Percentiles rank a stretch among this genome's conserved stretches.
Conservation (phyloP, 2,797 vertebrate species). For the Lagodon rhomboides region DNA sequence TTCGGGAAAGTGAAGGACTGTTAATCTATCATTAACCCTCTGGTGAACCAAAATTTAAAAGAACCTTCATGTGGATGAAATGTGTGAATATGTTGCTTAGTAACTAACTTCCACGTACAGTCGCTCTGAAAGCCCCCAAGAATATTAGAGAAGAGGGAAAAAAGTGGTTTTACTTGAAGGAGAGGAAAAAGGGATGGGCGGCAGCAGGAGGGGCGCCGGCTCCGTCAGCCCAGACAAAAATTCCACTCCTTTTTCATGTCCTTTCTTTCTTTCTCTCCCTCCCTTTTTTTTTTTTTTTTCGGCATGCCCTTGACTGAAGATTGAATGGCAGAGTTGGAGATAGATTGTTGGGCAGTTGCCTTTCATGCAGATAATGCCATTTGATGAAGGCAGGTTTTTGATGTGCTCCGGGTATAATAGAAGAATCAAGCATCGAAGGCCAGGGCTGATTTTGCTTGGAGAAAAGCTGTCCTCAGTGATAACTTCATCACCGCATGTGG, state of each 20-base stretch:
- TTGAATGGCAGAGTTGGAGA: slow-evolving; percentile 93
- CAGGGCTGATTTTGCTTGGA: slow-evolving; percentile 92
- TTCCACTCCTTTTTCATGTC: slow-evolving; percentile 53
- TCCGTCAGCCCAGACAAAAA: slow-evolving; percentile 53
- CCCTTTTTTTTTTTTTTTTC: slow-evolving; percentile 70
- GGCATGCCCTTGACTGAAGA: slow-evolving; percentile 90
- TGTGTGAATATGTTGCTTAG: slow-evolving; percentile 78
- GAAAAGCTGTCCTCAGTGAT: slow-evolving; percentile 99
- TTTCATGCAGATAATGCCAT: slow-evolving; percentile 99
- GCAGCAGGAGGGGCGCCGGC: slow-evolving; percentile 24
- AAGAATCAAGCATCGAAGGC: slow-evolving; percentile 79
- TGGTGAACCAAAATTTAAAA: slow-evolving; percentile 51
- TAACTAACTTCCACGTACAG: slow-evolving; percentile 66
- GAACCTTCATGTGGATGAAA: slow-evolving; percentile 58
- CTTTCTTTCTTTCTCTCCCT: slow-evolving; percentile 60
- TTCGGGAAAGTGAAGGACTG: slow-evolving; percentile 53
- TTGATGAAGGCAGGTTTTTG: slow-evolving; percentile 96
- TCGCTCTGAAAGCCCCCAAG: slow-evolving; percentile 52
- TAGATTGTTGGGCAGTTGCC: slow-evolving; percentile 96
- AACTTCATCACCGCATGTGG: slow-evolving; percentile 99
- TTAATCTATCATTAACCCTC: slow-evolving; percentile 72
- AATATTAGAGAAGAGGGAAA: slow-evolving; percentile 49
- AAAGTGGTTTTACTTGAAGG: slow-evolving; percentile 59
- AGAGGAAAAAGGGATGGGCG: slow-evolving; percentile 24
- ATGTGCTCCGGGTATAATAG: slow-evolving; percentile 89